Base-by-base conservation (phyloP, 2,888 invertebrate species). In the Himalopsyche kuldschensis region DNA sequence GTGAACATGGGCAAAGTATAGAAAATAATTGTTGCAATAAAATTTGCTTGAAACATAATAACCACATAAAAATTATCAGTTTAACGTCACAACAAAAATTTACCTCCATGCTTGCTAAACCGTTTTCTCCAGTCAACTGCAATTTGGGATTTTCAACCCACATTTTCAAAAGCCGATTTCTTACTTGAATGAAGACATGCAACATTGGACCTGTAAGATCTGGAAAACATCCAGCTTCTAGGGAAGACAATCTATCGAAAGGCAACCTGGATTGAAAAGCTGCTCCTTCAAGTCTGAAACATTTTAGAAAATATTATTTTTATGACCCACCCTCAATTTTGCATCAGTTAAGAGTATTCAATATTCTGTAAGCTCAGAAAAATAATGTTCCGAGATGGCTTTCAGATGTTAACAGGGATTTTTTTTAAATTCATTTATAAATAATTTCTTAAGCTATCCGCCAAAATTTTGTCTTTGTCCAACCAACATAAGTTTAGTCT, bases 131-230 rank as follows among this genome's bases (percentile, higher is more conserved):
- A 24, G 96, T 95, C 32, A 99, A 90, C 89, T 99, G 98, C 87
- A 96, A 94, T 88, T 97, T 97, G 0, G 99, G 98, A 91, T 98
- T 97, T 88, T 97, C 97, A 85, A 99, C 93, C 99, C 99, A 99
- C 89, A 98, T 92, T 90, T 98, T 98, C 30, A 99, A 90, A 86
- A 98, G 91, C 86, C 97, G 93, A 89, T 99, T 99, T 85, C 99
- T 94, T 86, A 98, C 95, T 89, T 98, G 97, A 24, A 98, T 93
- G 89, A 98, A 99, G 30, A 98, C 95, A 89, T 97, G 96, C 55
- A 96, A 94, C 0, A 96, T 95, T 17, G 96, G 94, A 85, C 95
- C 95, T 80, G 96, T 95, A 30, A 99, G 94, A 89, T 99, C 99
- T 3, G 97, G 96, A 90, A 99, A 99, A 89, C 97, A 97, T 79